These are phyloP conservation scores for Ochropleura plecta DNA, from an alignment of 2,888 invertebrate species.

Conservation along the genomic window DNA sequence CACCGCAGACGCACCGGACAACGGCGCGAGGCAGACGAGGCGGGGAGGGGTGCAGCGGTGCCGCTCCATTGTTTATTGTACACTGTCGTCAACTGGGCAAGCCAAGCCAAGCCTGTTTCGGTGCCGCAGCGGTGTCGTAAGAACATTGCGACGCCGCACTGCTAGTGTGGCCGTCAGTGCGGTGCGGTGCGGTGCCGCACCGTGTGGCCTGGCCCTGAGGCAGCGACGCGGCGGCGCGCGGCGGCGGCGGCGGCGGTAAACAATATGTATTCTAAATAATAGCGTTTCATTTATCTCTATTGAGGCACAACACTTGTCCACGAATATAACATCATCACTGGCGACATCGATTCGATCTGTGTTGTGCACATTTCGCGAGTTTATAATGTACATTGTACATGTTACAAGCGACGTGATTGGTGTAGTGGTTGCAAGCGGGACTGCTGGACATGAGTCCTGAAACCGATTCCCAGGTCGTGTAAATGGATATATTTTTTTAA, in stretches of 20 bases:
- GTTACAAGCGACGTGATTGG: background rate
- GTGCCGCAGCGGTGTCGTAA: too few species aligned
- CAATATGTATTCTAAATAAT: conserved; percentile 10
- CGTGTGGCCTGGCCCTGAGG: too few species aligned
- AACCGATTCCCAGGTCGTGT: background rate
- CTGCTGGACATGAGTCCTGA: background rate
- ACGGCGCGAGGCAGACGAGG: too few species aligned
- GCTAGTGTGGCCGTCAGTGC: too few species aligned
- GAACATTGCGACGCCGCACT: too few species aligned
- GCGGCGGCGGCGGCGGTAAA: conserved; percentile 12
- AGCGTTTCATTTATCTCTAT: background rate
- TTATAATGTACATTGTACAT: background rate
- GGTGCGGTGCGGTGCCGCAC: too few species aligned
- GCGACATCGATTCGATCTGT: background rate
- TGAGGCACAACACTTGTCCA: background rate
- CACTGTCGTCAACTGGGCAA: too few species aligned
- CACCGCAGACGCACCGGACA: too few species aligned
- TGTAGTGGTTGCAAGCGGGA: background rate
- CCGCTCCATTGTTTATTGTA: too few species aligned
- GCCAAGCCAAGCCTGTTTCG: too few species aligned
- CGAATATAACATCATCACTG: background rate
- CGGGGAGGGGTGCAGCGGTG: too few species aligned
- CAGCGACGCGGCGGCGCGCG: background rate
- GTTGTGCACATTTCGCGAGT: background rate
- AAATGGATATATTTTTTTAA: background rate